These are phyloP conservation scores for Ctena decussata DNA, from an alignment of 2,888 invertebrate genomes.

Conservation along the genomic window DNA sequence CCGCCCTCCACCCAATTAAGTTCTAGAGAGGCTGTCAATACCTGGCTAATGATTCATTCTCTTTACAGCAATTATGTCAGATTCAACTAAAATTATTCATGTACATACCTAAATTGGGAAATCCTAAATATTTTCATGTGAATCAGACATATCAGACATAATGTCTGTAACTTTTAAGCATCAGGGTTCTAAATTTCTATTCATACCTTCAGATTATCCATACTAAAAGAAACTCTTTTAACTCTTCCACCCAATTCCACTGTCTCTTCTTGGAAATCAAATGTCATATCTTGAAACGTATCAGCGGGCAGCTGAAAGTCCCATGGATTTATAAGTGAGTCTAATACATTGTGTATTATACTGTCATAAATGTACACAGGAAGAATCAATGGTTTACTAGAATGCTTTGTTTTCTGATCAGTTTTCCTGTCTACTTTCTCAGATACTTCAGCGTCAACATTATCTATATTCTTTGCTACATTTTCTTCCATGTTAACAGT, in stretches of 20 bases:
- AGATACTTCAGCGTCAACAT: not conserved
- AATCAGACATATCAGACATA: too few relatives aligned
- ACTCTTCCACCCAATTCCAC: conserved; percentile 16
- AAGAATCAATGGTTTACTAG: conserved; percentile 77
- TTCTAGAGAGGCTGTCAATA: too few relatives aligned
- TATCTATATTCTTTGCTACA: not conserved
- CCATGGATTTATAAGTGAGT: conserved; percentile 83
- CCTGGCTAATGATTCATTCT: too few relatives aligned
- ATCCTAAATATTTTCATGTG: too few relatives aligned
- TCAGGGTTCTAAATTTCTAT: too few relatives aligned
- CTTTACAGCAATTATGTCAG: too few relatives aligned
- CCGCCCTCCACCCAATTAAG: too few relatives aligned
- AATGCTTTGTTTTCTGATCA: conserved; percentile 17
- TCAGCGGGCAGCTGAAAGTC: conserved; percentile 77
- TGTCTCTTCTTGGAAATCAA: conserved; percentile 65
- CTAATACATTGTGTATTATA: conserved; percentile 89
- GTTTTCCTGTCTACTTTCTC: conserved; percentile 10
- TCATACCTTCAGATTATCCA: conserved; percentile 57
- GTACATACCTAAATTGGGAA: too few relatives aligned
- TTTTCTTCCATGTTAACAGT: not conserved
- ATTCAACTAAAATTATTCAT: too few relatives aligned
- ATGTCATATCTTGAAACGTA: conserved; percentile 84
- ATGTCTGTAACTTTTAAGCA: too few relatives aligned
- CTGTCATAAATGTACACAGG: conserved; percentile 92
- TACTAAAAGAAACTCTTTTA: conserved; percentile 64